Percentiles rank a stretch among this genome's conserved stretches.
Conservation (phyloP, 2,888 invertebrate genomes). For the Callyntrura guangdongensis region DNA sequence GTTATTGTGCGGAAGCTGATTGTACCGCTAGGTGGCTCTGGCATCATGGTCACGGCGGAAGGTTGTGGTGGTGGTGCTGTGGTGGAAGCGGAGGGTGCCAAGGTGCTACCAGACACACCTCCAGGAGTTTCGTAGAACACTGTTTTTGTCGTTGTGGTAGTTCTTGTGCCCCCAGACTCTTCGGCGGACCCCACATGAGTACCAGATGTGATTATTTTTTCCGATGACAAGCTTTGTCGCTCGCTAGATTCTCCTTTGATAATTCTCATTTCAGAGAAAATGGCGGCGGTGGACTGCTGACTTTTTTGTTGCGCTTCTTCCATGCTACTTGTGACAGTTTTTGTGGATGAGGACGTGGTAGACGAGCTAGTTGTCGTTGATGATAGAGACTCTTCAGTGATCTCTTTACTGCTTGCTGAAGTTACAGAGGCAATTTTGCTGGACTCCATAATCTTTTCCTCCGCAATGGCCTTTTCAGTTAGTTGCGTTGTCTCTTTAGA, state of each 20-base stretch:
- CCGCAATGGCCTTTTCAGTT: constrained; percentile 49
- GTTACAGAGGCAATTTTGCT: constrained; percentile 48
- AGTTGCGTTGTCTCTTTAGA: constrained; percentile 25
- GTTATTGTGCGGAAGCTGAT: constrained; percentile 67
- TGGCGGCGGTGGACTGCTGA: constrained; percentile 52
- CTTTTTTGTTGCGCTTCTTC: constrained; percentile 43
- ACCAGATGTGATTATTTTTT: constrained; percentile 64
- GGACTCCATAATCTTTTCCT: constrained; percentile 59
- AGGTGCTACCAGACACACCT: neutral
- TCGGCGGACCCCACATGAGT: constrained; percentile 61
- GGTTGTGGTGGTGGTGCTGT: neutral
- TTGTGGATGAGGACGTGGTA: constrained; percentile 7
- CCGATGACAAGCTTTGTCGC: constrained; percentile 6
- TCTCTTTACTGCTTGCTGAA: constrained; percentile 39
- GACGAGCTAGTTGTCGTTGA: constrained; percentile 9
- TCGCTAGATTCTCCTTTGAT: constrained; percentile 58
- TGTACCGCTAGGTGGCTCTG: constrained; percentile 59
- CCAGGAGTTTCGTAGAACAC: constrained; percentile 63
- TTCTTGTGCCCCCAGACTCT: constrained; percentile 59
- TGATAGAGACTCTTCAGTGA: constrained; percentile 42
- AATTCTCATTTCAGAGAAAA: constrained; percentile 66
- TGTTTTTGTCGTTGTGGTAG: constrained; percentile 72
- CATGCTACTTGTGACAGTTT: neutral
- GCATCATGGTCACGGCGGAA: neutral
- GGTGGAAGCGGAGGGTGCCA: neutral